Percentiles rank a stretch among this genome's conserved stretches.
Conservation (phyloP, 2,888 invertebrate genomes). For the Oxyscelio sp. region DNA sequence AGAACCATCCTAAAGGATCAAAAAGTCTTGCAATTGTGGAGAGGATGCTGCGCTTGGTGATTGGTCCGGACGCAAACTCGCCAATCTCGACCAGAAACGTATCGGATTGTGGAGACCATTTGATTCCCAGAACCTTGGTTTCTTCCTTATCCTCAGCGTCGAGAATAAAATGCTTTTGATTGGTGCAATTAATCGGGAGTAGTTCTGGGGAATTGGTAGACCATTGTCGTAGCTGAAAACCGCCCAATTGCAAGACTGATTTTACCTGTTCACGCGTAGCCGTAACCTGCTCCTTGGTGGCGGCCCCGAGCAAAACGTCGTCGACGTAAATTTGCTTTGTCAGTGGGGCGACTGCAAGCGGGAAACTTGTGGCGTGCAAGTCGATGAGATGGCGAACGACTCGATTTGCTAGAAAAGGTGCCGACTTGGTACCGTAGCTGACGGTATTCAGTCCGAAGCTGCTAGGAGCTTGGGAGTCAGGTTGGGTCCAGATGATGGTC, state of each 20-base stretch:
- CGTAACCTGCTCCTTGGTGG: too few relatives aligned
- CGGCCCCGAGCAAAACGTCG: too few relatives aligned
- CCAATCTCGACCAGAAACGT: not conserved
- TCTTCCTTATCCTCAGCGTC: not conserved
- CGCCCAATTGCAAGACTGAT: not conserved
- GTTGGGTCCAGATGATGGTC: not conserved
- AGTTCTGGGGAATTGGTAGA: not conserved
- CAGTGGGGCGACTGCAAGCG: not conserved
- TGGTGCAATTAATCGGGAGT: not conserved
- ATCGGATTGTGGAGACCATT: not conserved
- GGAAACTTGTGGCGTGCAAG: not conserved
- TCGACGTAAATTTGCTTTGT: too few relatives aligned
- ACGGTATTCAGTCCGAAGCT: not conserved
- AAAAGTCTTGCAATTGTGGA: slow-evolving; percentile 51
- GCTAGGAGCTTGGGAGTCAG: not conserved
- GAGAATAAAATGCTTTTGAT: not conserved
- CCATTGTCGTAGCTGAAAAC: slow-evolving; percentile 17
- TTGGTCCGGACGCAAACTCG: too few relatives aligned
- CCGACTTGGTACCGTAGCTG: not conserved
- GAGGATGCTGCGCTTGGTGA: slow-evolving; percentile 44
- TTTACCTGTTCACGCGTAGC: too few relatives aligned
- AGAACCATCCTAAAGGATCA: not conserved
- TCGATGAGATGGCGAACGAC: too few relatives aligned
- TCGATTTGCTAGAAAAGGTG: too few relatives aligned
- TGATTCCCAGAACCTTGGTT: slow-evolving; percentile 33